Base-by-base conservation (phyloP, 2,113 vertebrate genomes). In the Channa maculata region DNA sequence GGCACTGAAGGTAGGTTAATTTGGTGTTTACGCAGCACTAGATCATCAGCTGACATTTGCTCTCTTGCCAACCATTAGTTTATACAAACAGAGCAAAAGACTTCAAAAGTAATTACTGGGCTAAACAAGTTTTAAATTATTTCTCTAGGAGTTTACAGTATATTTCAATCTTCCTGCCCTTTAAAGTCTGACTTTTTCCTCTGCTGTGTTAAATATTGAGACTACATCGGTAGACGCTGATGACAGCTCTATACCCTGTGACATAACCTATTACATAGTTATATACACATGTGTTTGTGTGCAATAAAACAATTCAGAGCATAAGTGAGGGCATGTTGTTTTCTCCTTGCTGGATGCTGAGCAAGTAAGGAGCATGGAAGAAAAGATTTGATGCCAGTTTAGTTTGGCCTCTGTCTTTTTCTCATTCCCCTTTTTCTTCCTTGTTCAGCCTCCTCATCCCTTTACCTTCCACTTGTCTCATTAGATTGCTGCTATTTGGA, bases 1-100 rank as follows among this genome's bases (percentile, higher is more conserved):
- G 38, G 50, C 41, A 36, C 45, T 13, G 58, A 64, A 49, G 60
- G 68, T 50, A 64, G 70, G 53, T 78, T 80, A 59, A 88, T 87
- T 33, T 49, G 51, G 15, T 52, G 45, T 86, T 84, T 43, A 65
- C 9, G 55, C 59, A 9, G 37, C 1, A 41, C 53, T 37, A 36
- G 44, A 36, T 87, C 73, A 71, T 82, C 71, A 45, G 36, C 57
- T 55, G 60, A 51, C 2, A 2, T 77, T 10, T 55, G 44, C 36
- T 48, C 1, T 52, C 24, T 33, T 37, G 4, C 48, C 5, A 53
- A 24, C 3, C 2, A 6, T 24, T 24, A 43, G 5, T 44, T 52
- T 54, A 51, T 62, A 74, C 45, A 14, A 49, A 45, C 39, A 45
- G 36, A 6, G 9, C 62, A 51, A 38, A 41, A 10, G 5, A 41